Conservation (phyloP, 2,113 vertebrate species). For the Cyanoliseus patagonus region DNA sequence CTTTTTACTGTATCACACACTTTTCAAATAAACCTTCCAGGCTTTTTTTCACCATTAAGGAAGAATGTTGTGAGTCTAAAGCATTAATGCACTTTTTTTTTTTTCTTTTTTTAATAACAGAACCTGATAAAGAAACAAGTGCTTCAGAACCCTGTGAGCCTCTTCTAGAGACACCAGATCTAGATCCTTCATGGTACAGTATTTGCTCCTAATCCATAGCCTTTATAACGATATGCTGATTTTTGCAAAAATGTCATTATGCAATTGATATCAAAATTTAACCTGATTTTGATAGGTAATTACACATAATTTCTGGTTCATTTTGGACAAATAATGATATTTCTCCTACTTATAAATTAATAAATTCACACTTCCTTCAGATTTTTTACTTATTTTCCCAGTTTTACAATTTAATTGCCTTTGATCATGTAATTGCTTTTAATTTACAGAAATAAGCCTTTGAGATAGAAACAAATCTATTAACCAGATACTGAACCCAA, state of each 20-base stretch:
- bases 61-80: not conserved
- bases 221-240: not conserved
- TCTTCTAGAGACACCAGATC: not conserved
- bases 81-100: not conserved
- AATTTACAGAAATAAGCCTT: conserved; percentile 12
- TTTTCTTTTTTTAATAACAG: not conserved
- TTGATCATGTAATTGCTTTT: conserved; percentile 21
- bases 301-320: not conserved
- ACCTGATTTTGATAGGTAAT: not conserved
- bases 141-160: not conserved
- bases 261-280: not conserved
- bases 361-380: not conserved
- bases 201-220: not conserved
- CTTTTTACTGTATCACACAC: accelerated
- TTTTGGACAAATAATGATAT: not conserved
- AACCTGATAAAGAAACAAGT: not conserved
- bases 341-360: not conserved
- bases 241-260: not conserved
- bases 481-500: not conserved
- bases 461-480: conserved; percentile 2
- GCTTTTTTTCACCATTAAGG: not conserved
- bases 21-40: not conserved
- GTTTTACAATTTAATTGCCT: conserved; percentile 1
- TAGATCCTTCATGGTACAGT: not conserved
- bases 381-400: not conserved